Base-by-base conservation (phyloP, 2,113 vertebrate species). In the Rhipidura dahli region DNA sequence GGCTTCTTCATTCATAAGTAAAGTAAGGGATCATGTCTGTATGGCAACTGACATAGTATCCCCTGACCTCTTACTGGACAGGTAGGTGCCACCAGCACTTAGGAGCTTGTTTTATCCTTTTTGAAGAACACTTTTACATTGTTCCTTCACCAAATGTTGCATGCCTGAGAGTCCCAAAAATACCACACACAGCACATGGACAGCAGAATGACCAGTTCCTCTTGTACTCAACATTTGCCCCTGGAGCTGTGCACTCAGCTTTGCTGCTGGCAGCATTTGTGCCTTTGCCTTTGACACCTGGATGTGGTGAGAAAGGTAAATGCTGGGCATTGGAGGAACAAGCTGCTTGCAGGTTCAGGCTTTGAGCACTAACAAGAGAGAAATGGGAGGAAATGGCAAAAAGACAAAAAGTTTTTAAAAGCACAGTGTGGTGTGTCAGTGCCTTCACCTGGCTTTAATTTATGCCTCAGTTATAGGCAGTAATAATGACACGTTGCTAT, bases 1-100 rank as follows among this genome's bases (percentile, higher is more conserved):
- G 17, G 26, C n/a, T 91, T 89, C 65, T 91, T 85, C 89, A 89
- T 93, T 94, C 73, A 84, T 39, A 87, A 75, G 53, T 65, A 87
- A 72, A 69, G 8, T 21, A 72, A 89, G 40, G 31, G 69, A 91
- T 27, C 26, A 30, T 79, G 76, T 64, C 56, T 84, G 33, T 75
- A 6, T 0, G 45, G 59, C 1, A 2, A 50, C 60, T 83, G 66
- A 37, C 59, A 86, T 53, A 76, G 66, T 3, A 69, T 53, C 21
- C 47, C 83, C 64, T 44, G 47, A 59, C 54, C 80, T 49, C 72
- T 78, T 35, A 33, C 30, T 39, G 57, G 39, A 9, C 44, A 75
- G 79, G 57, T 90, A 77, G 89, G 27, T 87, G 60, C 47, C 65
- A 93, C 51, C 50, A 63, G 21, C 15, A 31, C 31, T 82, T 60